Evolutionary conservation across 2,113 vertebrate species (phyloP).

Genomic region (Phalacrocorax carbo): DNA sequence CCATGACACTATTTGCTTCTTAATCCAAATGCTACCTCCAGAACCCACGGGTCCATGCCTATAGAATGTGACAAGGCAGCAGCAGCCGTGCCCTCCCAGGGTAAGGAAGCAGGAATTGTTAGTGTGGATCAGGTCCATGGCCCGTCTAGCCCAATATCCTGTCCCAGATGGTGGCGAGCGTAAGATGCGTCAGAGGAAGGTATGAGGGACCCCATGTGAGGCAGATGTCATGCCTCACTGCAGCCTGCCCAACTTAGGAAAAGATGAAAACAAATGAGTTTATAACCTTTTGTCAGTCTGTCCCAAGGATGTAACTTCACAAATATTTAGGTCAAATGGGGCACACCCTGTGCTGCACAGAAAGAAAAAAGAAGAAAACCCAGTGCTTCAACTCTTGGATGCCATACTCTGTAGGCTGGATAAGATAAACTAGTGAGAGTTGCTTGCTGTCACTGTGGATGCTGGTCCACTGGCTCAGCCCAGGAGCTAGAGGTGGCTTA

Average conservation of each 20-base stretch:
- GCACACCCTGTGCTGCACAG: conserved; percentile 50
- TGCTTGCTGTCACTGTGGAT: rapidly evolving
- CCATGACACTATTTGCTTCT: neutral
- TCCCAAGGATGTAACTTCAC: conserved; percentile 62
- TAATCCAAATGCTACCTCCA: neutral
- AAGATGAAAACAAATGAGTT: conserved; percentile 67
- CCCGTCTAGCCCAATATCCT: neutral
- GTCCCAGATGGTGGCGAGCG: neutral
- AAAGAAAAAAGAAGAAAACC: conserved; percentile 20
- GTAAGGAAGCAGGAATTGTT: neutral
- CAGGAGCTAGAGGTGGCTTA: neutral
- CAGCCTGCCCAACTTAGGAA: neutral
- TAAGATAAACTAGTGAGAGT: neutral
- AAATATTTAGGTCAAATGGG: conserved; percentile 68
- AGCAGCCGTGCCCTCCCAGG: rapidly evolving
- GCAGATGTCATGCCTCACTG: neutral
- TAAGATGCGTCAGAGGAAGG: conserved; percentile 26
- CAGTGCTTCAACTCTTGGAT: neutral
- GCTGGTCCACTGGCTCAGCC: neutral
- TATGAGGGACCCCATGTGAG: neutral
- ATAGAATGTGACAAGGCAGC: neutral
- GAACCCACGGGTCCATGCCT: rapidly evolving
- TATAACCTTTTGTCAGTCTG: conserved; percentile 73
- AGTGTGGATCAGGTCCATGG: neutral
- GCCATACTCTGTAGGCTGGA: neutral